Evolutionary conservation across 2,113 vertebrate genomes (phyloP).

Genomic region (Ammodytes marinus): DNA sequence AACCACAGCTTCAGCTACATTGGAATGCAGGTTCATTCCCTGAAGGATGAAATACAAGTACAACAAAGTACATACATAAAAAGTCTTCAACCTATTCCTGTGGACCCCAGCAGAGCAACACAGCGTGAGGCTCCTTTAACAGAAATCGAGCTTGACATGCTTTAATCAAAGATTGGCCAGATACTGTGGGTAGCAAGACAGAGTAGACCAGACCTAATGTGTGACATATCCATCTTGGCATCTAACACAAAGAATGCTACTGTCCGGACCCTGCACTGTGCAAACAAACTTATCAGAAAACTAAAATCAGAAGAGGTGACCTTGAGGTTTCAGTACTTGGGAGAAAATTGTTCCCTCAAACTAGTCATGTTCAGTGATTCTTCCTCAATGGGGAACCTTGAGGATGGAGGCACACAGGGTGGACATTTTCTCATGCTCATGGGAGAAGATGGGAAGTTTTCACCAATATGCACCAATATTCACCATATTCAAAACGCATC

Average conservation of each 20-base stretch:
- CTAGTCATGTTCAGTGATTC: conserved; percentile 18
- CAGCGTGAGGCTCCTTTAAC: too few species aligned
- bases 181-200: conserved; percentile 25
- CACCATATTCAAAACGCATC: too few species aligned
- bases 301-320: conserved; percentile 23
- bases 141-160: not conserved
- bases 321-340: conserved; percentile 27
- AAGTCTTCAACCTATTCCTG: too few species aligned
- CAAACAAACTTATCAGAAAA: conserved; percentile 35
- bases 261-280: conserved; percentile 27
- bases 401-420: conserved; percentile 24
- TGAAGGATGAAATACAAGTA: too few species aligned
- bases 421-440: conserved; percentile 27
- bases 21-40: too few species aligned
- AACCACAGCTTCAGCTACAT: conserved; percentile 27
- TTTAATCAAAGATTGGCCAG: conserved; percentile 25
- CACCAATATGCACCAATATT: conserved; percentile 18
- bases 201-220: not conserved
- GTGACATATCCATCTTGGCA: conserved; percentile 20
- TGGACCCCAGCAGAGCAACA: too few species aligned
- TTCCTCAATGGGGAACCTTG: conserved; percentile 26
- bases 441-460: conserved; percentile 30
- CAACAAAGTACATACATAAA: too few species aligned
- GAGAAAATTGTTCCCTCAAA: conserved; percentile 23
- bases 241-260: conserved; percentile 21